phyloP scores from a whole-genome alignment of 2,113 vertebrate genomes.

The Macheiramphus alcinus region DNA sequence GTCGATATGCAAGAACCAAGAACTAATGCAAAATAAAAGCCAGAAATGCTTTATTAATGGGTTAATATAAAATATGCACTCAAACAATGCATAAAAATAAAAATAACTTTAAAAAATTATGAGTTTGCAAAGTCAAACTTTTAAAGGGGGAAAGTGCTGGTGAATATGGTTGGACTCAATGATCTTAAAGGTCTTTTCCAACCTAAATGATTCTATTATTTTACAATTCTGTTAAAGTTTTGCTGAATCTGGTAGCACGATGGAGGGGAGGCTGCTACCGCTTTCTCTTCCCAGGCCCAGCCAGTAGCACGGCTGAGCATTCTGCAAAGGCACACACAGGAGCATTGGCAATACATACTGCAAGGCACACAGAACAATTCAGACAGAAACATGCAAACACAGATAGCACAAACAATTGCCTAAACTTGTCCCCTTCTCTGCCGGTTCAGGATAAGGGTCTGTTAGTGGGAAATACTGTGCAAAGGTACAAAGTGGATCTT shows the following conservation, averaged over 20 bases:
- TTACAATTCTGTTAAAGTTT: background rate
- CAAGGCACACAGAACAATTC: background rate
- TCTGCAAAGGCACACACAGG: background rate
- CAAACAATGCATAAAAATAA: background rate
- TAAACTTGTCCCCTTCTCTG: background rate
- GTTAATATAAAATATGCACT: background rate
- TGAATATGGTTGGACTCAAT: background rate
- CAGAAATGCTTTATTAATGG: background rate
- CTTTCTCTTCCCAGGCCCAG: background rate
- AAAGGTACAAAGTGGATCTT: background rate
- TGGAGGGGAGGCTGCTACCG: fast-evolving
- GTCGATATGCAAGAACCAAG: background rate
- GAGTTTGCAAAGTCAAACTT: background rate
- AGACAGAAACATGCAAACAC: background rate
- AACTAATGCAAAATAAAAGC: background rate
- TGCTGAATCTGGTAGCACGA: fast-evolving
- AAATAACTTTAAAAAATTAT: background rate
- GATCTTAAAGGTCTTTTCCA: background rate
- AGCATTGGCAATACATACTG: background rate
- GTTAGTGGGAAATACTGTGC: background rate
- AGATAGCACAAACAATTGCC: background rate
- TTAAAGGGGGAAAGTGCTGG: background rate
- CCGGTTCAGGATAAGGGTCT: background rate
- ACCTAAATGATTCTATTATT: background rate
- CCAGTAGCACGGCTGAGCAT: background rate